Conservation (phyloP, 2,113 vertebrate genomes). For the Eclectus roratus region DNA sequence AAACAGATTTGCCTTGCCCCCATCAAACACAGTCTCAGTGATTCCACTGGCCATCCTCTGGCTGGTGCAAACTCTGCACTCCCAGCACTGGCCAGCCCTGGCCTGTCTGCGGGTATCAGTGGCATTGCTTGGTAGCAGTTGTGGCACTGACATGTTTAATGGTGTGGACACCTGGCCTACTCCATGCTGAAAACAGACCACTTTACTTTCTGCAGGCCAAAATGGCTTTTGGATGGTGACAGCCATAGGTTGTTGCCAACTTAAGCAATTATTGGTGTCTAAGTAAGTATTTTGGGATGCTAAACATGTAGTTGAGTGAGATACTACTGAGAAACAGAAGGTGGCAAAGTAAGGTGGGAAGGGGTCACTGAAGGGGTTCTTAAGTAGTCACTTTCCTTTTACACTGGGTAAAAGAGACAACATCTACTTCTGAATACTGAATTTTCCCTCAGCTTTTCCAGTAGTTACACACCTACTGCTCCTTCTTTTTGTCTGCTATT, state of each 20-base stretch:
- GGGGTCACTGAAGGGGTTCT: background rate
- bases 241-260: background rate
- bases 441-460: background rate
- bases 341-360: background rate
- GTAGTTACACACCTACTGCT: background rate
- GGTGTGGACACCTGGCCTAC: background rate
- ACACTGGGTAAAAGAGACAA: background rate
- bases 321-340: background rate
- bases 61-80: background rate
- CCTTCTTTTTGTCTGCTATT: background rate
- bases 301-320: background rate
- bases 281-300: background rate
- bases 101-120: background rate
- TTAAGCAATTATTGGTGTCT: background rate
- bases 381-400: background rate
- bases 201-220: background rate
- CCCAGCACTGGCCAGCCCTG: background rate
- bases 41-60: rapidly evolving
- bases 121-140: background rate
- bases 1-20: background rate
- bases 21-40: background rate
- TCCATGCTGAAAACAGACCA: background rate
- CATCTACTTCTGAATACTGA: background rate
- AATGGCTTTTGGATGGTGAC: background rate
- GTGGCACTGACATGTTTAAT: background rate